Percentiles rank a stretch among this genome's conserved stretches.
Conservation (phyloP, 2,113 vertebrate genomes). For the Orycteropus afer region DNA sequence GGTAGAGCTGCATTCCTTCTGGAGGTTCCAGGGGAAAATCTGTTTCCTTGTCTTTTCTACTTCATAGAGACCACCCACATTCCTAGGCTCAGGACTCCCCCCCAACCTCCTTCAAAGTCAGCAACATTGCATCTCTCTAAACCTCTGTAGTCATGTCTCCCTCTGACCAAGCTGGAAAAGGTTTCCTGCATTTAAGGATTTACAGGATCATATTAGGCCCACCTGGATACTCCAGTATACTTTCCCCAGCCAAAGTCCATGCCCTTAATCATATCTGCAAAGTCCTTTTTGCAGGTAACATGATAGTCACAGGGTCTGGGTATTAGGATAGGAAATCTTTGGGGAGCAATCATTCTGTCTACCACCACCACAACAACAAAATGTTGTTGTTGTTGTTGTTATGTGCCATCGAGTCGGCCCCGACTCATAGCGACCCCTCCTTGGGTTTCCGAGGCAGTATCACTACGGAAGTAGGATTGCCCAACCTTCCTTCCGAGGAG, state of each 20-base stretch:
- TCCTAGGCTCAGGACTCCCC: fast-evolving
- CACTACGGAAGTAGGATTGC: too few species aligned
- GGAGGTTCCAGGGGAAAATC: fast-evolving
- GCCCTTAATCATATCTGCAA: fast-evolving
- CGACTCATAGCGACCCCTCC: too few species aligned
- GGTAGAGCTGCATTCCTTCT: fast-evolving
- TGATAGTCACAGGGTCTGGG: too few species aligned
- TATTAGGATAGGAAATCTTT: background rate
- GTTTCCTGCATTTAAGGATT: background rate
- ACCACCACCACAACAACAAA: too few species aligned
- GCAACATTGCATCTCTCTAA: fast-evolving
- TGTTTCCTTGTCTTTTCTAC: fast-evolving
- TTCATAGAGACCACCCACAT: fast-evolving
- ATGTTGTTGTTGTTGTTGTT: too few species aligned
- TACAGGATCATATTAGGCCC: fast-evolving
- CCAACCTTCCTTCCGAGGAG: too few species aligned
- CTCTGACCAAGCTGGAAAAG: fast-evolving
- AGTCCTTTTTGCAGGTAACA: background rate
- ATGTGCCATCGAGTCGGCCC: too few species aligned
- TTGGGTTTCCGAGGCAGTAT: too few species aligned
- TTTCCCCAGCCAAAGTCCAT: fast-evolving
- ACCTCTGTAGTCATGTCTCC: fast-evolving
- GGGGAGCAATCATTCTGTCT: background rate
- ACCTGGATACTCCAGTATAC: fast-evolving
- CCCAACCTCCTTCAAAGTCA: background rate